A percentile compares a stretch with the other conserved stretches of the same genome.
phyloP scores from a whole-genome alignment of 2,888 invertebrate genomes.

The Spisula subtruncata region DNA sequence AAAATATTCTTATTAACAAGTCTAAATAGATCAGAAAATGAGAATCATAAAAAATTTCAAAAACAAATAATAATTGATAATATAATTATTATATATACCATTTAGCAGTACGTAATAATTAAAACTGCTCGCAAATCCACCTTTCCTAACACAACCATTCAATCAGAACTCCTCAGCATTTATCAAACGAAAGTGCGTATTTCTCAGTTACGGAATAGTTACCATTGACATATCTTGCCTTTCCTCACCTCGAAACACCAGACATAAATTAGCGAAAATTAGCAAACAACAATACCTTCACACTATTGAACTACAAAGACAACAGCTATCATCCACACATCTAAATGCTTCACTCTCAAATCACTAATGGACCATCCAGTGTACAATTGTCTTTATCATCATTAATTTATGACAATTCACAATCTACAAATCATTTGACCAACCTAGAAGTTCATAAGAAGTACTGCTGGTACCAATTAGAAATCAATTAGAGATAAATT shows the following conservation, averaged over 20 bases:
- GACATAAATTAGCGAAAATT: not conserved
- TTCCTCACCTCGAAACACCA: not conserved
- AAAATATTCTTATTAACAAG: too few species aligned
- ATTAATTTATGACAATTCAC: conserved; percentile 25
- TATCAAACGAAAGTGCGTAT: too few species aligned
- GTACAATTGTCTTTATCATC: conserved; percentile 27
- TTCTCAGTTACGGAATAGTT: too few species aligned
- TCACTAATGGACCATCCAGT: conserved; percentile 35
- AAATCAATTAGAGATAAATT: not conserved
- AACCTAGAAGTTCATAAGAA: not conserved
- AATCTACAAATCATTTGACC: conserved; percentile 9
- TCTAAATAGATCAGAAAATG: too few species aligned
- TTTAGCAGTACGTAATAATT: too few species aligned
- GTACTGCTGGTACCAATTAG: not conserved
- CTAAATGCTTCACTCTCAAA: conserved; percentile 14
- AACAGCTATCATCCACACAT: not conserved
- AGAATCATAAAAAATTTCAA: too few species aligned
- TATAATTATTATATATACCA: too few species aligned
- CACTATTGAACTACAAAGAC: not conserved
- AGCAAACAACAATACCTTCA: not conserved
- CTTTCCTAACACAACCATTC: not conserved
- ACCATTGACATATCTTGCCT: too few species aligned
- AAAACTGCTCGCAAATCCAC: not conserved
- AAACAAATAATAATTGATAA: too few species aligned
- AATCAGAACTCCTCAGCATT: too few species aligned